Evolutionary conservation across 2,797 vertebrate genomes (phyloP), one percentile per base, ranked within the genome.

Genomic region (Chrosomus eos): DNA sequence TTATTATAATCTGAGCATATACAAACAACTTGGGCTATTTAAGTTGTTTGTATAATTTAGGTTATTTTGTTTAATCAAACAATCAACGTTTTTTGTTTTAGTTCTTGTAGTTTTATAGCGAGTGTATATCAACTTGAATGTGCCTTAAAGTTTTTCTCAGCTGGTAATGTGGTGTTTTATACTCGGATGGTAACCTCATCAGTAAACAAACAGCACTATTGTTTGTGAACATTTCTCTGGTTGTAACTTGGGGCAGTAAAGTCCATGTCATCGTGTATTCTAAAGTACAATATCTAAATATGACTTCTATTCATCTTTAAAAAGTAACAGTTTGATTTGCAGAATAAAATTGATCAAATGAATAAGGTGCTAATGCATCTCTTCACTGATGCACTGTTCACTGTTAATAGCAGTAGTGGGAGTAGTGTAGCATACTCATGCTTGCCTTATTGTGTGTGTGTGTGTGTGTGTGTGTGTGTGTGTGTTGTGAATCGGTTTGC

Each of bases 341-440:
- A n/a, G 77, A 38, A 36, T 36, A 45, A 80, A 67, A 33, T 55
- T 40, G 75, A 36, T 18, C 38, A 53, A 36, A 28, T 33, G 45
- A 80, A 10, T 51, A 80, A 53, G 43, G 43, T 48, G 40, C 58
- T 64, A 51, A 64, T 64, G 40, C 55, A 64, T n/a, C 28, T 82
- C 55, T 73, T 45, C 13, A 26, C 26, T 67, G 26, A 64, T 8
- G 14, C 58, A 66, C 40, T 6, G 78, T 80, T 66, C 28, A 79
- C 76, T 48, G 76, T 43, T 67, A 51, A 18, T 16, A 31, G 14
- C 21, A 16, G 7, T 23, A 26, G 19, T 64, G 60, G 26, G 2
- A 43, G 6, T 26, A 66, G 9, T 82, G 71, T 51, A 13, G 40
- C 26, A 11, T 38, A 28, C 28, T 40, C 10, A 14, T 43, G 51